Evolutionary conservation across 1,140 invertebrate genomes (phyloP).

Genomic region (Drosophila sproati): DNA sequence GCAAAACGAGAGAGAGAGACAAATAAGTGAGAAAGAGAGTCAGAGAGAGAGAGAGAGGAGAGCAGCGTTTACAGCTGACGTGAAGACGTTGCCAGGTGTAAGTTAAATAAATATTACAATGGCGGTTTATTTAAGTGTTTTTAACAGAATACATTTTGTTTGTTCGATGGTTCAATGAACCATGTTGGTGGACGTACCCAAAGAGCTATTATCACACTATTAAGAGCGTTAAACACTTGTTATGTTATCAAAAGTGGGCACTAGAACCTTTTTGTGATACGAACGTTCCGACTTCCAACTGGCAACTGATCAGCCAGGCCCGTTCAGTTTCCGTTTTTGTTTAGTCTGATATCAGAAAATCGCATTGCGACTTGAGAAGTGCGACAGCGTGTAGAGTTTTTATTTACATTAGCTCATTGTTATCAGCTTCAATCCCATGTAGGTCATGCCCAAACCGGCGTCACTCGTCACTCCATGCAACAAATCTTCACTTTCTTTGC

Average conservation of each 20-base stretch:
- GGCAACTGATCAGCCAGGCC: conserved; percentile 53
- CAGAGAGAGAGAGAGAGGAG: conserved; percentile 6
- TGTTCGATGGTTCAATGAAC: conserved; percentile 13
- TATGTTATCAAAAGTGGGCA: conserved; percentile 51
- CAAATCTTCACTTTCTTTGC: conserved; percentile 15
- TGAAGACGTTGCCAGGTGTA: conserved; percentile 52
- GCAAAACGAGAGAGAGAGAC: conserved; percentile 28
- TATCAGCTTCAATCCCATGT: conserved; percentile 40
- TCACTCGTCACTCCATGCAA: neutral
- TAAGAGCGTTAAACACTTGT: conserved; percentile 6
- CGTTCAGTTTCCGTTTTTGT: conserved; percentile 66
- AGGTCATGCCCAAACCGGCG: conserved; percentile 37
- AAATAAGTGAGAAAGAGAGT: too few species aligned
- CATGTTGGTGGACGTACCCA: conserved; percentile 43
- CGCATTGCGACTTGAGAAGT: conserved; percentile 14
- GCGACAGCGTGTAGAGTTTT: conserved; percentile 32
- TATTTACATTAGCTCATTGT: conserved; percentile 42
- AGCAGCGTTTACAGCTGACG: conserved; percentile 40
- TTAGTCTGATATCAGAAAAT: conserved; percentile 44
- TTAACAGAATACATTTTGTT: conserved; percentile 2
- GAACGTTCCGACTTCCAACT: conserved; percentile 57
- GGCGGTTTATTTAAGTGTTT: conserved; percentile 28
- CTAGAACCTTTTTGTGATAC: conserved; percentile 22
- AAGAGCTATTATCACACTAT: conserved; percentile 42
- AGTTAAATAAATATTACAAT: conserved; percentile 17